These are phyloP conservation scores for Galeopsomyia nigrocyanea DNA, from an alignment of 2,888 invertebrate species.

Conservation along the genomic window DNA sequence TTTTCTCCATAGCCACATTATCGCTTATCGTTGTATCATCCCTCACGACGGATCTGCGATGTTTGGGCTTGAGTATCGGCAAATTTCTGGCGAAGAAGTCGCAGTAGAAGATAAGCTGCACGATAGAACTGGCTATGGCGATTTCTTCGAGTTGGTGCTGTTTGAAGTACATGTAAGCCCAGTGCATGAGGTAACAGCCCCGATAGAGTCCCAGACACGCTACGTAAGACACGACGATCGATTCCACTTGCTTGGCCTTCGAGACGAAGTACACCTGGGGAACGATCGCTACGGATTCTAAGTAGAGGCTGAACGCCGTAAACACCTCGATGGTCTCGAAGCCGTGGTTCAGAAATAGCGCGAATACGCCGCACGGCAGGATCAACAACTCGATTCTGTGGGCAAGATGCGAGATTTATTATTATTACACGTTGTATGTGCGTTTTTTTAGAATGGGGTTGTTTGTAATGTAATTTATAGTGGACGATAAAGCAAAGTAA, in stretches of 20 bases:
- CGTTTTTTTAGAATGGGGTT: too few relatives aligned
- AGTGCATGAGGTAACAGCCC: conserved; percentile 45
- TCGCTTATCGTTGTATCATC: too few relatives aligned
- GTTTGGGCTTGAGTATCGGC: conserved; percentile 41
- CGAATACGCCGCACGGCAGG: conserved; percentile 38
- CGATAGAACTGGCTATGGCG: conserved; percentile 26
- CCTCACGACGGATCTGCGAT: background rate
- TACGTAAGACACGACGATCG: conserved; percentile 42
- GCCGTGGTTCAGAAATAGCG: conserved; percentile 24
- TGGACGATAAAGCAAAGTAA: too few relatives aligned
- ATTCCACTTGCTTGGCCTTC: conserved; percentile 43
- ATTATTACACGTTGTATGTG: too few relatives aligned
- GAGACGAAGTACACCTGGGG: conserved; percentile 45
- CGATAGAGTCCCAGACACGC: conserved; percentile 40
- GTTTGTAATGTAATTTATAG: too few relatives aligned
- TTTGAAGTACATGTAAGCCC: conserved; percentile 34
- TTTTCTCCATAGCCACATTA: too few relatives aligned
- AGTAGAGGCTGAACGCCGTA: conserved; percentile 35
- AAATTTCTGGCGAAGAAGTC: conserved; percentile 45
- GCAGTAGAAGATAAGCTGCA: conserved; percentile 42
- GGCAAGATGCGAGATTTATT: background rate
- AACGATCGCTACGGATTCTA: conserved; percentile 46
- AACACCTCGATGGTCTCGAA: conserved; percentile 38
- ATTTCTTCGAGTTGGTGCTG: background rate
- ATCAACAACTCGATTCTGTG: conserved; percentile 44